Evolutionary conservation across 2,797 vertebrate genomes (phyloP).

Genomic region (Fistularia tabacaria): DNA sequence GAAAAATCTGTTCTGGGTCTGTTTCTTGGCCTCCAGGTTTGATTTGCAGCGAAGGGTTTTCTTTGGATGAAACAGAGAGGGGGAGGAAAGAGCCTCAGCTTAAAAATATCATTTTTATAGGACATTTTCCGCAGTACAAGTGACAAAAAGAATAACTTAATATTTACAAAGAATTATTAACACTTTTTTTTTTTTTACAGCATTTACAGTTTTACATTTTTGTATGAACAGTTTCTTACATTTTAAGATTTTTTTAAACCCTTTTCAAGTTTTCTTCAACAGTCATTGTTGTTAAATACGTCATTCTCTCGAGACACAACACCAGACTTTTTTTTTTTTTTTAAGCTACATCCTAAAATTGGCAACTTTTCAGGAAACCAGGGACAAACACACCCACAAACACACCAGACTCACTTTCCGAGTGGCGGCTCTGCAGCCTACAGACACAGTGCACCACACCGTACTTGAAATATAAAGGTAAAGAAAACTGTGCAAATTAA

Average conservation of each 20-base stretch:
- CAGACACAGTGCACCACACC: slow-evolving; percentile 14
- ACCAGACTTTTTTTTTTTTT: slow-evolving; percentile 46
- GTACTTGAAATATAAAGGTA: slow-evolving; percentile 34
- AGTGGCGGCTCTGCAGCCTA: background rate
- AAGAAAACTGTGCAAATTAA: slow-evolving; percentile 61
- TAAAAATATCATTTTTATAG: slow-evolving; percentile 70
- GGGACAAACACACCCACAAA: slow-evolving; percentile 28
- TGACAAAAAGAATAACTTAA: slow-evolving; percentile 83
- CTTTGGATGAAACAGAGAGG: too few species aligned
- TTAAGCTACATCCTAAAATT: slow-evolving; percentile 57
- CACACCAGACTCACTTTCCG: background rate
- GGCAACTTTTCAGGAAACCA: slow-evolving; percentile 50
- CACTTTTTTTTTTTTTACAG: slow-evolving; percentile 85
- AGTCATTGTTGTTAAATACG: slow-evolving; percentile 26
- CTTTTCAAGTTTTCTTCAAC: slow-evolving; percentile 46
- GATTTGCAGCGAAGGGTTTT: too few species aligned
- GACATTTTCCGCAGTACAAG: slow-evolving; percentile 58
- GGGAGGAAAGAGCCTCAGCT: slow-evolving; percentile 6
- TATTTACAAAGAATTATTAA: slow-evolving; percentile 95
- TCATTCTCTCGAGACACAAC: slow-evolving; percentile 21
- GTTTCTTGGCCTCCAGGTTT: too few species aligned
- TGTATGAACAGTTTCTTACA: slow-evolving; percentile 81
- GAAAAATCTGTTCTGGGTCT: too few species aligned
- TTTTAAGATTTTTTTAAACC: slow-evolving; percentile 73
- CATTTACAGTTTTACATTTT: slow-evolving; percentile 86